A percentile compares a stretch with the other conserved stretches of the same genome.
Conservation (phyloP, 1,140 invertebrate genomes). For the Brachionus rubens region DNA sequence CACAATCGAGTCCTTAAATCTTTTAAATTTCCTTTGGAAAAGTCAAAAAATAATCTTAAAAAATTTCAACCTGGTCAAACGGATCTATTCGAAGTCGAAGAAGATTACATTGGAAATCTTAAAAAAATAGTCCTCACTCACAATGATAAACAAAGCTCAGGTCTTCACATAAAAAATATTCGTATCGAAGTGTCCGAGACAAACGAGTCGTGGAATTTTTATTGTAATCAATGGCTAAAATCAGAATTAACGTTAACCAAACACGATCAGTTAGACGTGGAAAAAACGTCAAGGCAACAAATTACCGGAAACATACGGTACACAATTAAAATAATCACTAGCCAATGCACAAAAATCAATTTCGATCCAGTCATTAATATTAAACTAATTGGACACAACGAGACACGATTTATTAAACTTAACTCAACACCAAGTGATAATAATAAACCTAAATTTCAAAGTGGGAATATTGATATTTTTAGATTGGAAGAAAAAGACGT, state of each 20-base stretch:
- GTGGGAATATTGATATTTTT: slow-evolving; percentile 41
- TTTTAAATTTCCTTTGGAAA: slow-evolving; percentile 54
- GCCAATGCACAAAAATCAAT: slow-evolving; percentile 6
- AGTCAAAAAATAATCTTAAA: slow-evolving; percentile 55
- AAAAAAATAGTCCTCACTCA: slow-evolving; percentile 57
- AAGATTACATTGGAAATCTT: slow-evolving; percentile 54
- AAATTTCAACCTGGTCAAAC: slow-evolving; percentile 60
- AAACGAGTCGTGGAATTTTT: slow-evolving; percentile 53
- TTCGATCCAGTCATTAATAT: neutral
- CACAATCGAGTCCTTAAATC: slow-evolving; percentile 49
- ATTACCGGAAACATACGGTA: neutral
- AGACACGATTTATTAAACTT: neutral
- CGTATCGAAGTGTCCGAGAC: slow-evolving; percentile 55
- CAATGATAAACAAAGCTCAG: slow-evolving; percentile 55
- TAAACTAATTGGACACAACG: neutral
- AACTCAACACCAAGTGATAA: slow-evolving; percentile 44
- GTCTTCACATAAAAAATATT: slow-evolving; percentile 58
- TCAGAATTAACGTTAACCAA: slow-evolving; percentile 48
- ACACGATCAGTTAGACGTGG: neutral
- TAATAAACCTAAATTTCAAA: slow-evolving; percentile 32
- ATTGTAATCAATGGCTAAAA: slow-evolving; percentile 58
- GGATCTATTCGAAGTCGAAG: slow-evolving; percentile 57
- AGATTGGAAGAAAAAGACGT: slow-evolving; percentile 28
- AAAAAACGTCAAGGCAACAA: neutral
- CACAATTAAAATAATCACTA: slow-evolving; percentile 25